Base-by-base conservation (phyloP, 2,888 invertebrate genomes). In the Ephialtes manifestator region DNA sequence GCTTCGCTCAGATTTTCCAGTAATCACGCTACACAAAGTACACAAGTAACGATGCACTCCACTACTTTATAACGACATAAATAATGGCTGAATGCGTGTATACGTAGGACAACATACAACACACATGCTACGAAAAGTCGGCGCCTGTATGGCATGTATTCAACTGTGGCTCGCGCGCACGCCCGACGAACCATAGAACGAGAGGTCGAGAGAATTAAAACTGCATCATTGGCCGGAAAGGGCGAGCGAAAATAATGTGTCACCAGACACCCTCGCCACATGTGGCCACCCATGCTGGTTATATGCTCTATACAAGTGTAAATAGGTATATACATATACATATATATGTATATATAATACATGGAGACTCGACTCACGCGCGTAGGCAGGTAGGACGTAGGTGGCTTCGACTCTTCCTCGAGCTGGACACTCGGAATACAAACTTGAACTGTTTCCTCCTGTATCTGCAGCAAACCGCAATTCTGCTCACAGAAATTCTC, bases 211-310 rank as follows among this genome's bases (percentile, higher is more conserved):
- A 78, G 85, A 85, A 85, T 85, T 85, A 82, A 85, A 85, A 85
- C 82, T 85, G 79, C 85, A 85, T 85, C 82, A 85, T 85, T 85
- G 86, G 87, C 81, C 86, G 88, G 82, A 84, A 87, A 87, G 89
- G 90, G 88, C 90, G 88, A 90, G 90, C 87, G 87, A 89, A 88
- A 90, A 89, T 91, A 91, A 90, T 90, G 91, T 91, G 91, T 92
- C 91, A 91, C 91, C 90, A 89, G 90, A 90, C 90, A 90, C 89
- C 89, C 89, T 87, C 89, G 89, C 89, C 84, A 87, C 90, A 90
- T 89, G 86, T 88, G 90, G 87, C 89, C 90, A 89, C 89, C 90
- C 90, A 89, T 90, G 88, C 86, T 79, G 85, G 84, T 79, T 85
- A 86, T 72, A 82, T 63, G 71, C 76, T 80, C 79, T 86, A 55